phyloP scores from a whole-genome alignment of 2,888 invertebrate genomes.

The Leptura quadrifasciata region DNA sequence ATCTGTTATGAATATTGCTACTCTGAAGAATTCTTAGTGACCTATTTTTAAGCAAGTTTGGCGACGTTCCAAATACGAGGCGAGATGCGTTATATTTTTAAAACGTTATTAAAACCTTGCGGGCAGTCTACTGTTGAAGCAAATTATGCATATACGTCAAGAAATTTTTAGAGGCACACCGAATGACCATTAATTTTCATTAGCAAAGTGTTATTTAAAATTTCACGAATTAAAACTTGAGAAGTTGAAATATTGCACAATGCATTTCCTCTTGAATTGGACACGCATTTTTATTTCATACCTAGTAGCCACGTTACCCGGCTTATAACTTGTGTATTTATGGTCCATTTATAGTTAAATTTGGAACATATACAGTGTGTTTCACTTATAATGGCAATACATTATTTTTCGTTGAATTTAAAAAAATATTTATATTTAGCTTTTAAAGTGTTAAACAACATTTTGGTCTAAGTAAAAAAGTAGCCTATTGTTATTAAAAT shows the following conservation, averaged over 20 bases:
- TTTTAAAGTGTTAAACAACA: no score
- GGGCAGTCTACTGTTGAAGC: background rate
- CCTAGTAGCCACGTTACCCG: no score
- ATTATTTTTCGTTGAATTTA: no score
- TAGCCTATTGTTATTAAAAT: no score
- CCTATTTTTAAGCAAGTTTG: slow-evolving; percentile 29
- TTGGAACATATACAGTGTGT: no score
- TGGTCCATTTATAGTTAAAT: no score
- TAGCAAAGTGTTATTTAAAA: background rate
- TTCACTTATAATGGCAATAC: no score
- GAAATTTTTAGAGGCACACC: background rate
- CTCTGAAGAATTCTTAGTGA: slow-evolving; percentile 18
- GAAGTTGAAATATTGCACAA: background rate
- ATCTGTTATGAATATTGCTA: slow-evolving; percentile 34
- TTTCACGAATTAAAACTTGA: background rate
- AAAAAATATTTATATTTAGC: no score
- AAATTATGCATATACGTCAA: background rate
- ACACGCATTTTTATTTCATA: no score
- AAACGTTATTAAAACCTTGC: slow-evolving; percentile 14
- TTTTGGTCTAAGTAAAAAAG: no score
- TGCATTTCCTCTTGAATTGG: no score
- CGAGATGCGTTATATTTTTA: slow-evolving; percentile 25
- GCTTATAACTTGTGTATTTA: no score
- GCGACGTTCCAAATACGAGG: slow-evolving; percentile 26
- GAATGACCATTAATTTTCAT: background rate